These are phyloP conservation scores for Carabus problematicus DNA, from an alignment of 2,888 invertebrate species.

Conservation along the genomic window DNA sequence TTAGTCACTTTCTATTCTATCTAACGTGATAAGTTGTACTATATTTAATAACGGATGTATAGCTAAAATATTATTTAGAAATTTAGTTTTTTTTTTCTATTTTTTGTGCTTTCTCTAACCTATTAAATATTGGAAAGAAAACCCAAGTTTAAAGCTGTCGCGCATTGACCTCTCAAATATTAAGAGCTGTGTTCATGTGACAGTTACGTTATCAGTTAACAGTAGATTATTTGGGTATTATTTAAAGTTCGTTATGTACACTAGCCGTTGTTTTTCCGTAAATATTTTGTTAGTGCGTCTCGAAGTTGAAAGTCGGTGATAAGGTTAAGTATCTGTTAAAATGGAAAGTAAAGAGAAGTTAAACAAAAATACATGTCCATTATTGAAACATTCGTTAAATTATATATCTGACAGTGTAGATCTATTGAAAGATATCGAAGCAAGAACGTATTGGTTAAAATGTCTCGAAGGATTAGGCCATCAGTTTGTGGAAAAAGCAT, in stretches of 20 bases:
- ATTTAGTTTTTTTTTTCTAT: neutral
- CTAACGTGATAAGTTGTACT: too few relatives aligned
- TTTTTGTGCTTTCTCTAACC: constrained; percentile 1
- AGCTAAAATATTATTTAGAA: neutral
- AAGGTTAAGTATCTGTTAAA: constrained; percentile 30
- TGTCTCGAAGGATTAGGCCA: constrained; percentile 88
- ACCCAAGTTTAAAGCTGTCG: neutral
- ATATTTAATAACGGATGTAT: too few relatives aligned
- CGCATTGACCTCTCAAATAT: constrained; percentile 4
- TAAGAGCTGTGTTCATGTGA: constrained; percentile 20
- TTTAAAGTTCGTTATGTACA: constrained; percentile 33
- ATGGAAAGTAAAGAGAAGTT: constrained; percentile 50
- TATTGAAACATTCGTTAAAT: constrained; percentile 77
- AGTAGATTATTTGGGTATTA: constrained; percentile 19
- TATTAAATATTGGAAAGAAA: neutral
- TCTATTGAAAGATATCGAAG: constrained; percentile 83
- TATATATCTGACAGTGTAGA: constrained; percentile 95
- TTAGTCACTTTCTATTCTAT: too few relatives aligned
- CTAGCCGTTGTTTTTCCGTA: constrained; percentile 27
- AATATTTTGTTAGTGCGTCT: constrained; percentile 25
- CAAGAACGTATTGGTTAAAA: constrained; percentile 89
- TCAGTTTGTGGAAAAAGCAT: constrained; percentile 85
- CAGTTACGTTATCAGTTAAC: constrained; percentile 23
- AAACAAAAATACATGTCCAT: constrained; percentile 68
- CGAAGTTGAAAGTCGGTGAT: constrained; percentile 28